These are phyloP conservation scores for Gymnobelideus leadbeateri DNA, from an alignment of 2,113 vertebrate species.

Conservation along the genomic window DNA sequence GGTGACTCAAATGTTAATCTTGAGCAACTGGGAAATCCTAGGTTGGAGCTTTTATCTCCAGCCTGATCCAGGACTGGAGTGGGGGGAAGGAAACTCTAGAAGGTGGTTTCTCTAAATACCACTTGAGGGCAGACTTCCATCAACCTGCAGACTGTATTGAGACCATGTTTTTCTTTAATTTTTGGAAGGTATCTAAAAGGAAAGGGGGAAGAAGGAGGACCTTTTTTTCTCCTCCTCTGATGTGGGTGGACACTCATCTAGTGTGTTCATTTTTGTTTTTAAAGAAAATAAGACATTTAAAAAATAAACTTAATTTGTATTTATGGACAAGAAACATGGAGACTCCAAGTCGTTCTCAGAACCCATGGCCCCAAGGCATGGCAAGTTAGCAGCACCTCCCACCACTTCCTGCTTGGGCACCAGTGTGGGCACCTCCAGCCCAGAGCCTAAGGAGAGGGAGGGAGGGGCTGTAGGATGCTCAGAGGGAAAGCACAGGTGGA, in stretches of 20 bases:
- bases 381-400: background rate
- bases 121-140: background rate
- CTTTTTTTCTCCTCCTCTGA: background rate
- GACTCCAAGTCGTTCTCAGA: background rate
- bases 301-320: background rate
- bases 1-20: background rate
- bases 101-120: conserved; percentile 17
- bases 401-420: background rate
- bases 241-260: background rate
- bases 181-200: background rate
- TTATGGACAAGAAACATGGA: background rate
- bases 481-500: background rate
- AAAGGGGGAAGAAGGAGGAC: background rate
- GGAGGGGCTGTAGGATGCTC: background rate
- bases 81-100: background rate
- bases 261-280: background rate
- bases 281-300: conserved; percentile 3
- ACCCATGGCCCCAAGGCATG: background rate
- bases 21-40: background rate
- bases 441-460: background rate
- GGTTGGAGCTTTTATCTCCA: conserved; percentile 15
- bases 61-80: background rate
- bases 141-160: background rate
- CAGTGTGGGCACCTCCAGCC: background rate
- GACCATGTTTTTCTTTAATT: background rate